Percentiles rank a stretch among this genome's conserved stretches.
These are phyloP conservation scores for Apeira syringaria DNA, from an alignment of 2,888 invertebrate genomes.

Conservation along the genomic window DNA sequence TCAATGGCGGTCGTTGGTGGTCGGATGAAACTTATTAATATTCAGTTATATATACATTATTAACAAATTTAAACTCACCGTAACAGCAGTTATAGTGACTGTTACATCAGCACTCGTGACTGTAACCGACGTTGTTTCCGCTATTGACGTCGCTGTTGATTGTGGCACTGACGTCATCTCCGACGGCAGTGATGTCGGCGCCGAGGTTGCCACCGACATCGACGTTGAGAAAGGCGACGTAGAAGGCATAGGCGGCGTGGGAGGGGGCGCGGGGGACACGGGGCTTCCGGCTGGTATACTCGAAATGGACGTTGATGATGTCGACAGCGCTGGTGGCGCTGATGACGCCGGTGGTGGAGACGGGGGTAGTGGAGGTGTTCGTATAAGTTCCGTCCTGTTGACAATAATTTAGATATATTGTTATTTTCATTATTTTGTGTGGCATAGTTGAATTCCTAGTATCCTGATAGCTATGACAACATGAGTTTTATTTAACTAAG, in stretches of 20 bases:
- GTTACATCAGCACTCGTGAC: slow-evolving; percentile 38
- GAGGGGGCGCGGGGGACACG: slow-evolving; percentile 8
- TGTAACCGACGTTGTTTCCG: slow-evolving; percentile 36
- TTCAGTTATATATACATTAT: too few species aligned
- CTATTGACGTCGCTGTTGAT: slow-evolving; percentile 25
- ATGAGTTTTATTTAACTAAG: too few species aligned
- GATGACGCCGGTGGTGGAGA: slow-evolving; percentile 70
- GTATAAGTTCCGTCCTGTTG: slow-evolving; percentile 57
- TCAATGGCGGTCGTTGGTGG: too few species aligned
- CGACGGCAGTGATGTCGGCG: slow-evolving; percentile 4
- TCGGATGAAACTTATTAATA: too few species aligned
- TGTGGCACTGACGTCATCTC: slow-evolving; percentile 10
- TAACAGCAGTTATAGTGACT: slow-evolving; percentile 36
- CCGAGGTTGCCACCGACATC: background rate
- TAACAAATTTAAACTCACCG: slow-evolving; percentile 24
- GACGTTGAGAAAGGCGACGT: slow-evolving; percentile 3
- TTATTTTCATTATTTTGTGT: too few species aligned
- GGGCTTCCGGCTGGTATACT: slow-evolving; percentile 32
- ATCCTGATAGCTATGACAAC: too few species aligned
- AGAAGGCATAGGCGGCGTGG: slow-evolving; percentile 9
- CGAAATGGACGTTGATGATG: slow-evolving; percentile 3
- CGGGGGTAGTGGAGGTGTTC: slow-evolving; percentile 68
- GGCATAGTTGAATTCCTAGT: too few species aligned
- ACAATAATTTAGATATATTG: too few species aligned
- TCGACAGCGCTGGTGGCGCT: slow-evolving; percentile 60